phyloP scores from a whole-genome alignment of 2,888 invertebrate species.

The Polyommatus iphigenia region DNA sequence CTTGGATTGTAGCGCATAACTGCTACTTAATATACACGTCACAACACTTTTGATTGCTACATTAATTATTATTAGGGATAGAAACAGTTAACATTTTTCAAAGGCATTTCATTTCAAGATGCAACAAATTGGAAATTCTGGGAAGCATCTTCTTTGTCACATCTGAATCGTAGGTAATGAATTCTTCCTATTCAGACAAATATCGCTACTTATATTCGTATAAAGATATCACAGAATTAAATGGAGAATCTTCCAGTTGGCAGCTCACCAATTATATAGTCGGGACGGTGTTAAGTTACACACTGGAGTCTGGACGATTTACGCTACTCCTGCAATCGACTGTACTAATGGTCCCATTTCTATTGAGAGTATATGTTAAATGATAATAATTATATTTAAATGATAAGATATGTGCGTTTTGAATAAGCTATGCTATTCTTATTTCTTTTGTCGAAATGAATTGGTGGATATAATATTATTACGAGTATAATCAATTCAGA shows the following conservation, averaged over 20 bases:
- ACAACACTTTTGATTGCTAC: too few relatives aligned
- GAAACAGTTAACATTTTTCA: too few relatives aligned
- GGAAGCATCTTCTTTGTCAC: neutral
- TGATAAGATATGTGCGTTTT: too few relatives aligned
- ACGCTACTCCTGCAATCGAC: constrained; percentile 67
- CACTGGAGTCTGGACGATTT: constrained; percentile 56
- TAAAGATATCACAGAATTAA: constrained; percentile 50
- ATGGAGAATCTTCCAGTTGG: constrained; percentile 66
- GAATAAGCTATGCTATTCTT: too few relatives aligned
- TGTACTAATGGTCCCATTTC: constrained; percentile 61
- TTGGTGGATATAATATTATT: too few relatives aligned
- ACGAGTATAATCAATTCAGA: too few relatives aligned
- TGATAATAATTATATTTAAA: neutral
- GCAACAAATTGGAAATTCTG: neutral
- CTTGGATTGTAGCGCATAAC: too few relatives aligned
- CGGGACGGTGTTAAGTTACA: constrained; percentile 55
- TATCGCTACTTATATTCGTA: constrained; percentile 29
- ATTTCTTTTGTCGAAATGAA: too few relatives aligned
- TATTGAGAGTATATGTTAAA: constrained; percentile 46
- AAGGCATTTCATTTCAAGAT: neutral
- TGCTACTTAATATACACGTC: too few relatives aligned
- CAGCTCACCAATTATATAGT: constrained; percentile 68
- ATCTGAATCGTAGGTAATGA: too few relatives aligned
- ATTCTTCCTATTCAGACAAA: neutral
- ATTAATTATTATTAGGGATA: too few relatives aligned